Base-by-base conservation (phyloP, 1,140 invertebrate species). In the Druon quercuslanigerum region DNA sequence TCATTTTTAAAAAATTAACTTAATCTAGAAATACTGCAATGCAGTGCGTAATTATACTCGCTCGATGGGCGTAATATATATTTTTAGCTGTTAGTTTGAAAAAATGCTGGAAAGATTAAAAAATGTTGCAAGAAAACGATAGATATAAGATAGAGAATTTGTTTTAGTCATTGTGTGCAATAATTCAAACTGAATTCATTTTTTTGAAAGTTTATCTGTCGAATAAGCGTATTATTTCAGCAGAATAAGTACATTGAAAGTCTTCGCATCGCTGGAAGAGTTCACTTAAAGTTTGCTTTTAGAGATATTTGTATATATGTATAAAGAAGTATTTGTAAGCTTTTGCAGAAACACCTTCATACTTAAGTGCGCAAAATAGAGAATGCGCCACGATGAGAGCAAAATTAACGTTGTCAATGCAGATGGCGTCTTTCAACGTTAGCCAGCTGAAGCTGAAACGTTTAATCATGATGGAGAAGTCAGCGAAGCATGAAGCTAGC, bases 401-500 rank as follows among this genome's bases (percentile, higher is more conserved):
- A 33, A 66, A 66, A 66, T 66, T 66, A 66, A 25, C 60, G 13
- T 66, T 66, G 14, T 66, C 60, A 66, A 8, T 16, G 1, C 20
- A 46, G 40, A 66, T 66, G 60, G n/a, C 60, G 60, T 66, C 60
- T n/a, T 66, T 66, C 25, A 40, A n/a, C 6, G 25, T 40, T 40
- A 66, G 60, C 25, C 60, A 66, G n/a, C 25, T 66, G 60, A 66
- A 40, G 60, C 16, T 66, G 60, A 66, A 66, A 40, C 60, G 60
- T 66, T 66, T 66, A 66, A 66, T 66, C 60, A 66, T 40, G 60
- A 66, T 66, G 60, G 60, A 66, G 60, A 40, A 66, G 25, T 66
- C 25, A 40, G 12, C 25, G 25, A 66, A 40, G 60, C 25, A 66
- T 66, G 60, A 66, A 40, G n/a, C 33, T 40, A n/a, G 60, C 33